Evolutionary conservation across 2,888 invertebrate genomes (phyloP), one percentile per base, ranked within the genome.

Genomic region (Dicyrtomina minuta): DNA sequence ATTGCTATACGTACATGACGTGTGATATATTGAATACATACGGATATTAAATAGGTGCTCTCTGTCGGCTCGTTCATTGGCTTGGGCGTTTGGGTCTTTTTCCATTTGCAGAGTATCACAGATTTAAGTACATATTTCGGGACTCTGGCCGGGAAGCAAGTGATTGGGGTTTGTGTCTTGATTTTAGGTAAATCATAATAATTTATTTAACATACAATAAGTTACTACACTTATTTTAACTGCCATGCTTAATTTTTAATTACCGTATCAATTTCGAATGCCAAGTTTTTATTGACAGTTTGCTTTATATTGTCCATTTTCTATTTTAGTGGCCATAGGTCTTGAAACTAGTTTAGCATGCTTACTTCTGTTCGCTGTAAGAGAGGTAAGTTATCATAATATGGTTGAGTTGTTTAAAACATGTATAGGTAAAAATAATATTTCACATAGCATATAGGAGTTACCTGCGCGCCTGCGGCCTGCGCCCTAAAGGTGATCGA

Each of bases 371-470:
- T 59, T 46, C 51, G 49, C 60, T 33, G 13, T 68, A 6, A 60
- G 22, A 12, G 67, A 68, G 33, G 67, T 68, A 59, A 26, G 27
- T 41, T 8, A n/a, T n/a, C n/a, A n/a, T n/a, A n/a, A n/a, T n/a
- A n/a, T n/a, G n/a, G n/a, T n/a, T n/a, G n/a, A n/a, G n/a, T n/a
- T n/a, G n/a, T n/a, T n/a, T n/a, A n/a, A n/a, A n/a, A n/a, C n/a
- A n/a, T n/a, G n/a, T n/a, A n/a, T n/a, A n/a, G n/a, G n/a, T n/a
- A n/a, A n/a, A n/a, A n/a, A n/a, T n/a, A n/a, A n/a, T n/a, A n/a
- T n/a, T n/a, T n/a, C n/a, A n/a, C n/a, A n/a, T n/a, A n/a, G n/a
- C n/a, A n/a, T n/a, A n/a, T n/a, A n/a, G n/a, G n/a, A n/a, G n/a
- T n/a, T n/a, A n/a, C n/a, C n/a, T n/a, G n/a, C n/a, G n/a, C n/a